Percentiles rank a stretch among this genome's conserved stretches.
Conservation (phyloP, 2,797 vertebrate genomes). For the Atherinosoma microstoma region DNA sequence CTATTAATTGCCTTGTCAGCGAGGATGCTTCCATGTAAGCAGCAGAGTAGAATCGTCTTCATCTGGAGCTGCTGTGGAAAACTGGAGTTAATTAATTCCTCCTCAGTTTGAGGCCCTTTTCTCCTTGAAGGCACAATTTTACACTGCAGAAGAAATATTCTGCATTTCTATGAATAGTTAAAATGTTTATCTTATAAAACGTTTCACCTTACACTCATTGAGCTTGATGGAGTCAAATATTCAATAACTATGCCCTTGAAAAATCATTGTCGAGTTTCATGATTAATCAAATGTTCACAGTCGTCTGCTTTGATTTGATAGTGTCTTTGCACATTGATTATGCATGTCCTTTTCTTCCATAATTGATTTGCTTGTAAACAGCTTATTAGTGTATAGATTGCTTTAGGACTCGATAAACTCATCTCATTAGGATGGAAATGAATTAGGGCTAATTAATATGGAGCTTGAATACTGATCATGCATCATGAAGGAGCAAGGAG, state of each 20-base stretch:
- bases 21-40: constrained; percentile 17
- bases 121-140: constrained; percentile 18
- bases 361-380: constrained; percentile 80
- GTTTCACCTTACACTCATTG: constrained; percentile 12
- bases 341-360: constrained; percentile 64
- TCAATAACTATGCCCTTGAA: constrained; percentile 42
- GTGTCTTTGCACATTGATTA: constrained; percentile 61
- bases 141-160: constrained; percentile 14
- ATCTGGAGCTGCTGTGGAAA: constrained; percentile 27
- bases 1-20: constrained; percentile 27
- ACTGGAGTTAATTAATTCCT: constrained; percentile 32
- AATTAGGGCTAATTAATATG: constrained; percentile 72
- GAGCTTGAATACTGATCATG: constrained; percentile 72
- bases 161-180: constrained; percentile 17
- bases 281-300: constrained; percentile 50
- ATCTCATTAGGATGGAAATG: constrained; percentile 74
- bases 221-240: constrained; percentile 38
- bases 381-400: constrained; percentile 77
- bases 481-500: constrained; percentile 27
- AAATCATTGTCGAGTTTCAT: constrained; percentile 31
- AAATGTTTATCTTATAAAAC: constrained; percentile 26
- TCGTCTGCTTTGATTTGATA: constrained; percentile 53
- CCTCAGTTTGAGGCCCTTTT: constrained; percentile 23
- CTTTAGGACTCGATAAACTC: constrained; percentile 76
- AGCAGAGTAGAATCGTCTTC: constrained; percentile 13